Conservation (phyloP, 2,888 invertebrate species). For the Drosophila pseudotalamancana region DNA sequence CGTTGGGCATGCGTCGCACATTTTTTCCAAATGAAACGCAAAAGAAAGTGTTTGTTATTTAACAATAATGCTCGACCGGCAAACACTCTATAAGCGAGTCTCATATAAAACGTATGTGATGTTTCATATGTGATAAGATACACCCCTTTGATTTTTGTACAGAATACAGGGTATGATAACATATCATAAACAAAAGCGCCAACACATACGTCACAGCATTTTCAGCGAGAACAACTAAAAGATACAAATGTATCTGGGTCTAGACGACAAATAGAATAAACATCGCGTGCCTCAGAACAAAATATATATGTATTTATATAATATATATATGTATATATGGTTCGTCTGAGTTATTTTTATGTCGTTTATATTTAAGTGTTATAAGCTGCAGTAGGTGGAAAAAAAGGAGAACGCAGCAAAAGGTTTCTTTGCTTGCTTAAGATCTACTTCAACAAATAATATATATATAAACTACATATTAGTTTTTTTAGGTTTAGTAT, state of each 20-base stretch:
- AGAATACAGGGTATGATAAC: conserved; percentile 13
- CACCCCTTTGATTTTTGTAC: too few relatives aligned
- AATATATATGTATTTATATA: conserved; percentile 14
- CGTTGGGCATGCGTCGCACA: conserved; percentile 28
- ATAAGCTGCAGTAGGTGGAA: not conserved
- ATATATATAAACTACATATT: too few relatives aligned
- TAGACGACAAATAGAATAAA: conserved; percentile 22
- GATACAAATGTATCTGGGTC: conserved; percentile 54
- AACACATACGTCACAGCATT: conserved; percentile 31
- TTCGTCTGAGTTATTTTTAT: conserved; percentile 8
- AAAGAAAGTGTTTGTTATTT: conserved; percentile 23
- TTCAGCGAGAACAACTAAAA: conserved; percentile 18
- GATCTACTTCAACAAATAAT: too few relatives aligned
- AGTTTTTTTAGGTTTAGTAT: too few relatives aligned
- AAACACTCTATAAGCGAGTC: conserved; percentile 21
- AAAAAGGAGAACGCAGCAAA: not conserved
- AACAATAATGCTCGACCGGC: not conserved
- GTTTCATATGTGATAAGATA: too few relatives aligned
- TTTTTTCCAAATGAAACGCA: conserved; percentile 64
- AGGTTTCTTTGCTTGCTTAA: too few relatives aligned
- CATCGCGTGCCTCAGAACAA: conserved; percentile 34
- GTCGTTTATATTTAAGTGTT: not conserved
- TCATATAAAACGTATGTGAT: too few relatives aligned
- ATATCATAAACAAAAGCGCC: conserved; percentile 38
- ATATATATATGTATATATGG: conserved; percentile 16